These are phyloP conservation scores for Syngnathus floridae DNA, from an alignment of 2,113 vertebrate genomes.

Conservation along the genomic window DNA sequence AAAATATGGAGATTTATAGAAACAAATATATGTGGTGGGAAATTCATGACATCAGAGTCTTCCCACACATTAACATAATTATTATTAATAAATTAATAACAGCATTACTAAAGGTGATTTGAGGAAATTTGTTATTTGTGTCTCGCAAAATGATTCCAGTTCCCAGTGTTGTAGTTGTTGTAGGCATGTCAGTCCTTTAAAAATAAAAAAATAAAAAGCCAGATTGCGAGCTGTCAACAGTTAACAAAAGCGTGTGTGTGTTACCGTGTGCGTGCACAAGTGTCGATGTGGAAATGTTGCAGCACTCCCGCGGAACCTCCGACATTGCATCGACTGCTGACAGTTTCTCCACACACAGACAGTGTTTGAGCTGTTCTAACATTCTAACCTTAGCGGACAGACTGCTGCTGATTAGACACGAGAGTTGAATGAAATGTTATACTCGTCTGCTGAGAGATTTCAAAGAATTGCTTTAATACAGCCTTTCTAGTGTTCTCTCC, in stretches of 20 bases:
- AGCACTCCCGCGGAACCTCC: constrained; percentile 57
- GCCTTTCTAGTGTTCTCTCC: constrained; percentile 15
- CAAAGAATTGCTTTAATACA: constrained; percentile 39
- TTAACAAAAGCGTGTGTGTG: constrained; percentile 33
- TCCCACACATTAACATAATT: too few relatives aligned
- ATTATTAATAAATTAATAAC: too few relatives aligned
- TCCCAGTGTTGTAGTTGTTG: constrained; percentile 18
- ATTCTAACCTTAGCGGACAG: constrained; percentile 55
- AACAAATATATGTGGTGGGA: too few relatives aligned
- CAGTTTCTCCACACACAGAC: constrained; percentile 51
- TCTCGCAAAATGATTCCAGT: constrained; percentile 25
- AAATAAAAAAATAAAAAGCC: constrained; percentile 16
- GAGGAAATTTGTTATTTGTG: too few relatives aligned
- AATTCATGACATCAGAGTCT: too few relatives aligned
- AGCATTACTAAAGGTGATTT: too few relatives aligned
- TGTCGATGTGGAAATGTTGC: constrained; percentile 36
- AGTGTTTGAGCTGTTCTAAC: constrained; percentile 28
- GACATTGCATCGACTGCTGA: constrained; percentile 56
- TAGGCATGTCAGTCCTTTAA: constrained; percentile 32
- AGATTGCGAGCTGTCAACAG: constrained; percentile 49
- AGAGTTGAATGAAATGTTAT: constrained; percentile 49
- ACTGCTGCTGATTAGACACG: constrained; percentile 51
- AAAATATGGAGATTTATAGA: too few relatives aligned
- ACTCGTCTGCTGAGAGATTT: constrained; percentile 28
- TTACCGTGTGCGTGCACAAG: constrained; percentile 17